Evolutionary conservation across 2,797 vertebrate species (phyloP).

Genomic region (Platyrinchus mystaceus): DNA sequence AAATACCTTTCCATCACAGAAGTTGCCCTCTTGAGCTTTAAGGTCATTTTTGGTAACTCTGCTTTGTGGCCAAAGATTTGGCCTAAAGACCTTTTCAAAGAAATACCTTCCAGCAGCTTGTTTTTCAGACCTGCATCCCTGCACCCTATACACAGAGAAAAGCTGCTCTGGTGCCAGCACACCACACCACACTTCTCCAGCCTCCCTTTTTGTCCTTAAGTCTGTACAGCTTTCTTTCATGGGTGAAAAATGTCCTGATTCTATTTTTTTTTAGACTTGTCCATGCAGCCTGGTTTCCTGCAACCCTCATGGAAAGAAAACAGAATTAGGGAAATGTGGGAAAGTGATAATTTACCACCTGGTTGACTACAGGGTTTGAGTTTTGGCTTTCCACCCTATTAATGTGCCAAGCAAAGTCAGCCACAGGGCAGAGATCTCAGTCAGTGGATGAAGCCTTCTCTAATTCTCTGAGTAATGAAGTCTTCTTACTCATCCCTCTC

Average conservation of each 20-base stretch:
- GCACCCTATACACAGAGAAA: rapidly evolving
- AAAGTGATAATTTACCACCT: conserved; percentile 11
- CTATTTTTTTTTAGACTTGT: conserved; percentile 9
- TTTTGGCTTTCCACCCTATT: background rate
- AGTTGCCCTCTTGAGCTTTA: background rate
- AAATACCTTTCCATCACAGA: background rate
- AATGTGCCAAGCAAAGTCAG: background rate
- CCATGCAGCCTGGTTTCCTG: background rate
- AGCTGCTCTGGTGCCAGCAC: background rate
- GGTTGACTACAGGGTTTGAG: background rate
- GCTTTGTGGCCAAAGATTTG: background rate
- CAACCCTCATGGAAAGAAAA: conserved; percentile 16
- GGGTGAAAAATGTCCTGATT: conserved; percentile 31
- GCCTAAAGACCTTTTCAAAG: background rate
- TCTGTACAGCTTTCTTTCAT: background rate
- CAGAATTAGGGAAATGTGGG: background rate
- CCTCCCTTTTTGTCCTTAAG: background rate
- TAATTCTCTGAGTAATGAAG: background rate
- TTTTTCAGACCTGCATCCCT: background rate
- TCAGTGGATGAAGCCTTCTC: background rate
- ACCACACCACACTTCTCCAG: background rate
- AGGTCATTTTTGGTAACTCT: background rate
- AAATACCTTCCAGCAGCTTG: background rate
- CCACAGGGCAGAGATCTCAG: background rate
- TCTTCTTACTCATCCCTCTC: background rate